Evolutionary conservation across 2,113 vertebrate species (phyloP), one percentile per base, ranked within the genome.

Genomic region (Heterochromis multidens): DNA sequence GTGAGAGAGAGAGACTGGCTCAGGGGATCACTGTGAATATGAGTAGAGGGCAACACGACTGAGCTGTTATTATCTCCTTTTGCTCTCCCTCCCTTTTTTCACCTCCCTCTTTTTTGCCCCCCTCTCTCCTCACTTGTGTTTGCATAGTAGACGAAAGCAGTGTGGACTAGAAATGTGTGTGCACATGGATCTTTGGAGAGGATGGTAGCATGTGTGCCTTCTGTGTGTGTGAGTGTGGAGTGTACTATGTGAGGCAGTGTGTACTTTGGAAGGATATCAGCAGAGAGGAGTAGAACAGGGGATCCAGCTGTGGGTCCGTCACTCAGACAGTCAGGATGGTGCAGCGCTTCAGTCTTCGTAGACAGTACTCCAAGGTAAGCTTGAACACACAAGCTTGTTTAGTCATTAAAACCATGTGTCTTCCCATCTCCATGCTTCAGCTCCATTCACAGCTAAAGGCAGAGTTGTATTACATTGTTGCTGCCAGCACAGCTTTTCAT

Each of bases 331-430:
- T 90, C 85, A 96, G 92, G 81, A 96, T 96, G 96, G 96, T 96
- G 91, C 96, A 96, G 90, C 94, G 95, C 82, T 96, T 96, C 93
- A 96, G 93, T 85, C 95, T 96, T 49, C 95, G 95, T 76, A 94
- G 96, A 86, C 95, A 96, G 88, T 93, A 91, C 86, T 96, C 96
- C 56, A 96, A 96, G 96, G 96, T 96, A 95, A 95, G 95, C 80
- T 82, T 27, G 60, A 81, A 43, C 79, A 58, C 78, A 89, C 49
- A 57, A 9, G 16, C 67, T 79, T 83, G 35, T 88, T 84, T 70
- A 29, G 23, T 60, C 29, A 29, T 79, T 77, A 59, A 79, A 80
- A 31, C 9, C 16, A 19, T 25, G 12, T 57, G 35, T 82, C 6
- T 49, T 85, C 11, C 13, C n/a, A 31, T 82, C 52, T 81, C 40